Conservation (phyloP, 2,888 invertebrate species). For the Chaitophorus viminalis region DNA sequence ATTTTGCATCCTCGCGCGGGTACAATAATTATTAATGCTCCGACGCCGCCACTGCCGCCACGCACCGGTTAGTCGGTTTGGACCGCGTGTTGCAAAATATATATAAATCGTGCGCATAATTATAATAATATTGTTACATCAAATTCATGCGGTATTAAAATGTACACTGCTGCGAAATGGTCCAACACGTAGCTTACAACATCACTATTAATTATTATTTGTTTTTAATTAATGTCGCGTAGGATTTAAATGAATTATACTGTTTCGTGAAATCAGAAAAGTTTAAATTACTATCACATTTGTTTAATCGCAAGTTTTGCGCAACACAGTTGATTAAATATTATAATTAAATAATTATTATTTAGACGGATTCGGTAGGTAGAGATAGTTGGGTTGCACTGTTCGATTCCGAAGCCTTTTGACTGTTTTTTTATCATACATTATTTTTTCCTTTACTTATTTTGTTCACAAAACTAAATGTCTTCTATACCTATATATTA, state of each 20-base stretch:
- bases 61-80: background rate
- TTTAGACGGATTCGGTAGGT: background rate
- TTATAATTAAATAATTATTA: background rate
- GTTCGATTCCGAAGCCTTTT: background rate
- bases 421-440: background rate
- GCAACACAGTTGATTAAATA: background rate
- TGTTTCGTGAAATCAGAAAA: background rate
- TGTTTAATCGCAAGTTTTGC: slow-evolving; percentile 9
- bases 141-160: too few species aligned
- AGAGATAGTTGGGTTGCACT: too few species aligned
- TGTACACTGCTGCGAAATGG: too few species aligned
- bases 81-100: background rate
- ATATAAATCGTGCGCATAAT: background rate
- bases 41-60: background rate
- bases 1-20: too few species aligned
- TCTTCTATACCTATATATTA: too few species aligned
- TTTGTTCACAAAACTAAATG: too few species aligned
- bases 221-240: slow-evolving; percentile 33
- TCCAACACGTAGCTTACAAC: background rate
- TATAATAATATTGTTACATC: background rate
- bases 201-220: slow-evolving; percentile 17
- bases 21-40: background rate
- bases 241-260: background rate
- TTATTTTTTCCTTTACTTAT: too few species aligned
- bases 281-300: slow-evolving; percentile 5